Percentiles rank a stretch among this genome's conserved stretches.
phyloP scores from a whole-genome alignment of 2,113 vertebrate species.

The Rhipidura dahli region DNA sequence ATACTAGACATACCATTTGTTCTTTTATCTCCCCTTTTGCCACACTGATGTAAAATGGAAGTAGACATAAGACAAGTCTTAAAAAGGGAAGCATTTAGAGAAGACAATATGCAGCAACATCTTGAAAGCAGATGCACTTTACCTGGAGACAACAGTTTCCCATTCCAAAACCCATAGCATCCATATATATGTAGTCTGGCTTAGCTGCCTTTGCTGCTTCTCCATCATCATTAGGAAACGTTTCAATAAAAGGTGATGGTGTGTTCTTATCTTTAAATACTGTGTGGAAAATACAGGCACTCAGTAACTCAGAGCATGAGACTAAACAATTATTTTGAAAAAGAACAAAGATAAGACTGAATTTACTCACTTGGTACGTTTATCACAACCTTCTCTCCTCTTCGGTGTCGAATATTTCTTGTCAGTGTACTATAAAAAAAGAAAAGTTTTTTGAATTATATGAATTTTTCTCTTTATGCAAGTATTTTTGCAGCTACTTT shows the following conservation, averaged over 20 bases:
- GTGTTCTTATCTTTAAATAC: constrained; percentile 95
- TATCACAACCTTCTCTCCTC: constrained; percentile 95
- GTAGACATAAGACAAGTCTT: not conserved
- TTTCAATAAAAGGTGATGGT: constrained; percentile 86
- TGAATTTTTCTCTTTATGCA: not conserved
- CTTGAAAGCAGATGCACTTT: not conserved
- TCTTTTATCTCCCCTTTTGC: not conserved
- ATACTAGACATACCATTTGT: not conserved
- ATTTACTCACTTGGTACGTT: constrained; percentile 92
- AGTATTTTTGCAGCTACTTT: not conserved
- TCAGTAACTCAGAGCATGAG: not conserved
- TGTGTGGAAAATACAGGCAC: constrained; percentile 48
- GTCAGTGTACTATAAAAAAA: constrained; percentile 85
- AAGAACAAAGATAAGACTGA: not conserved
- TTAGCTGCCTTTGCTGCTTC: constrained; percentile 83
- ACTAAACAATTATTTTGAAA: not conserved
- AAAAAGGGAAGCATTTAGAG: not conserved
- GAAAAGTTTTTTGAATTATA: not conserved
- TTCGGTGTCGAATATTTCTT: constrained; percentile 92
- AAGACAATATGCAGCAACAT: not conserved
- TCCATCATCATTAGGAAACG: constrained; percentile 86
- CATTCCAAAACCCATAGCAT: constrained; percentile 98
- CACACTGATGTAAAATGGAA: not conserved
- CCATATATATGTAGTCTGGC: constrained; percentile 96
- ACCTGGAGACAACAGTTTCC: constrained; percentile 99